phyloP scores from a whole-genome alignment of 2,888 invertebrate genomes.

The Agrilus cyanescens region DNA sequence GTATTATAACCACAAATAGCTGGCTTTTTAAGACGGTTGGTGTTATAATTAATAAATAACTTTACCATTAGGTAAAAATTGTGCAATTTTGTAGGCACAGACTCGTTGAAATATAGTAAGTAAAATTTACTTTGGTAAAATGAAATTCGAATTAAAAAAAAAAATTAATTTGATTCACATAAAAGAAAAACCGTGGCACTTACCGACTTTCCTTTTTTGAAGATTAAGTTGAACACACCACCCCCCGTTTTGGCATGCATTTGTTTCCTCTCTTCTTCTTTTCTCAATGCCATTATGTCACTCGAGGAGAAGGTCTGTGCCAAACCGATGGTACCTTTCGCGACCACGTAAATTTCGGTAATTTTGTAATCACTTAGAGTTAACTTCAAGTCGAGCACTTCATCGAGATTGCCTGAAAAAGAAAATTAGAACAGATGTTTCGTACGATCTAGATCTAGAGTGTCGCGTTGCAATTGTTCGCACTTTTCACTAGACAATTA shows the following conservation, averaged over 20 bases:
- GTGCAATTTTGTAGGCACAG: not conserved
- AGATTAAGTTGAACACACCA: constrained; percentile 42
- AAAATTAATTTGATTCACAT: not conserved
- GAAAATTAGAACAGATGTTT: constrained; percentile 2
- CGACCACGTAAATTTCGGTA: constrained; percentile 50
- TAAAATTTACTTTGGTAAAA: too few species aligned
- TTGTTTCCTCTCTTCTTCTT: constrained; percentile 44
- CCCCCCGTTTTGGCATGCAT: constrained; percentile 37
- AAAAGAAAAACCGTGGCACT: too few species aligned
- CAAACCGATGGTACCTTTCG: constrained; percentile 39
- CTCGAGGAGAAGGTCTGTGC: constrained; percentile 34
- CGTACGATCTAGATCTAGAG: not conserved
- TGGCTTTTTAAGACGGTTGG: too few species aligned
- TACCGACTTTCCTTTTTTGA: constrained; percentile 36
- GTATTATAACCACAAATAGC: too few species aligned
- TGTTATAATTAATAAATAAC: too few species aligned
- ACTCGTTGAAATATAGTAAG: not conserved
- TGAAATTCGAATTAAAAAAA: not conserved
- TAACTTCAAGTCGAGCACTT: constrained; percentile 44
- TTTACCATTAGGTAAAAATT: too few species aligned
- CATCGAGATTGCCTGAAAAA: constrained; percentile 44
- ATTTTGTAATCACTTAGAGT: constrained; percentile 52
- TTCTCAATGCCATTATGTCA: constrained; percentile 45
- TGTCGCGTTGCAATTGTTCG: too few species aligned
- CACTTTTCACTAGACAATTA: too few species aligned